Evolutionary conservation across 2,888 invertebrate genomes (phyloP).

Genomic region (Ctenicera cuprea): DNA sequence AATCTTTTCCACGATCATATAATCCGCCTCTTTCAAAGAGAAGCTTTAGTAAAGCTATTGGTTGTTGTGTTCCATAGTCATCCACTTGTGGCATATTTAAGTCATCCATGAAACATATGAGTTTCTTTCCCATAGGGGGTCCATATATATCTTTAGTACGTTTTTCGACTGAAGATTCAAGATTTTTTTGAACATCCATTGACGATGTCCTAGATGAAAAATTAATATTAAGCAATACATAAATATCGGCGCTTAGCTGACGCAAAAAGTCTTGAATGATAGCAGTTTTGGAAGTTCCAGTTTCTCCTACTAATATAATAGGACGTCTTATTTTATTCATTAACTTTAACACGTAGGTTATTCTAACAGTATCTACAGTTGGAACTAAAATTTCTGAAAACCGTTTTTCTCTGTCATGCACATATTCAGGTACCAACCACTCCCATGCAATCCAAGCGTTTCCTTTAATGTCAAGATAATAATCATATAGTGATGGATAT

Average conservation of each 20-base stretch:
- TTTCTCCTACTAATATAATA: slow-evolving; percentile 90
- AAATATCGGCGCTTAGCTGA: slow-evolving; percentile 80
- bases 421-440: slow-evolving; percentile 84
- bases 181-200: slow-evolving; percentile 90
- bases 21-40: slow-evolving; percentile 92
- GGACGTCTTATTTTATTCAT: slow-evolving; percentile 87
- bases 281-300: slow-evolving; percentile 95
- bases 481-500: slow-evolving; percentile 87
- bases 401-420: slow-evolving; percentile 81
- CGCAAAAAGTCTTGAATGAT: slow-evolving; percentile 89
- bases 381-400: slow-evolving; percentile 93
- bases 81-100: slow-evolving; percentile 96
- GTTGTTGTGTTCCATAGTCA: slow-evolving; percentile 94
- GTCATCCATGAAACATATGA: slow-evolving; percentile 94
- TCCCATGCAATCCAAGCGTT: slow-evolving; percentile 91
- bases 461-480: slow-evolving; percentile 81
- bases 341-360: slow-evolving; percentile 85
- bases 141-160: slow-evolving; percentile 93
- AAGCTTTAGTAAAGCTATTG: slow-evolving; percentile 92
- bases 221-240: slow-evolving; percentile 89
- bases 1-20: slow-evolving; percentile 91
- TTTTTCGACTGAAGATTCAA: slow-evolving; percentile 93
- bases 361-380: slow-evolving; percentile 89
- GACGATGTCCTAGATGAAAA: slow-evolving; percentile 95
- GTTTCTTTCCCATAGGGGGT: slow-evolving; percentile 91